Evolutionary conservation across 30 jellyfish, hydroid and myxozoan species (phyloP).

Genomic region (Aurelia sp.): DNA sequence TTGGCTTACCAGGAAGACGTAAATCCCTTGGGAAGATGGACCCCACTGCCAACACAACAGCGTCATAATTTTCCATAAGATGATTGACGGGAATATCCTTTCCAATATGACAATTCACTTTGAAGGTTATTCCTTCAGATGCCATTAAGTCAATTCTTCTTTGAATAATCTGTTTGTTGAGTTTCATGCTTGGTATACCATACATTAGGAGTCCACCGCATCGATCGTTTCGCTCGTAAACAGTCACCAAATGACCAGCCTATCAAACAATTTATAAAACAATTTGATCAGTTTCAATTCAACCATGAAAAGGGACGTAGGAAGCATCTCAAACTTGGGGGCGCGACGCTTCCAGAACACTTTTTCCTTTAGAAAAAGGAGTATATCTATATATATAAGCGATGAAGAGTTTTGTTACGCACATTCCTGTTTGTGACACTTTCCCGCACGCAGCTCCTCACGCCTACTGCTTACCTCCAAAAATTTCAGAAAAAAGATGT

Average conservation of each 20-base stretch:
- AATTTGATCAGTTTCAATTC: too few relatives aligned
- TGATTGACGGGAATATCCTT: conserved; percentile 33
- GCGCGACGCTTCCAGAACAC: too few relatives aligned
- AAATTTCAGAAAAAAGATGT: too few relatives aligned
- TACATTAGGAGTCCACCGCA: conserved; percentile 89
- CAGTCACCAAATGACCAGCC: conserved; percentile 93
- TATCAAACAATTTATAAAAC: neutral
- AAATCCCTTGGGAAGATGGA: conserved; percentile 77
- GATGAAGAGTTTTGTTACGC: too few relatives aligned
- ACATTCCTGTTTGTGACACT: too few relatives aligned
- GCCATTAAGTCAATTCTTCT: conserved; percentile 72
- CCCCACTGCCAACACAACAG: conserved; percentile 77
- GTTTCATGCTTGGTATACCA: conserved; percentile 89
- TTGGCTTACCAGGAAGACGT: conserved; percentile 78
- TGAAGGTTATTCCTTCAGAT: conserved; percentile 74
- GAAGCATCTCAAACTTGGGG: too few relatives aligned
- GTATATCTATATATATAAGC: too few relatives aligned
- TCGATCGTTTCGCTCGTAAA: conserved; percentile 81
- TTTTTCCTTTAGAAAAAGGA: too few relatives aligned
- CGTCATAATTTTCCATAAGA: conserved; percentile 54
- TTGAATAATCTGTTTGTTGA: conserved; percentile 74
- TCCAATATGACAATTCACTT: conserved; percentile 67
- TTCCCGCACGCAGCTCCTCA: too few relatives aligned
- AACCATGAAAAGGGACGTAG: too few relatives aligned
- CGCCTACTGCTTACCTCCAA: too few relatives aligned